These are phyloP conservation scores for Miichthys miiuy DNA, from an alignment of 2,797 vertebrate genomes.

Conservation along the genomic window DNA sequence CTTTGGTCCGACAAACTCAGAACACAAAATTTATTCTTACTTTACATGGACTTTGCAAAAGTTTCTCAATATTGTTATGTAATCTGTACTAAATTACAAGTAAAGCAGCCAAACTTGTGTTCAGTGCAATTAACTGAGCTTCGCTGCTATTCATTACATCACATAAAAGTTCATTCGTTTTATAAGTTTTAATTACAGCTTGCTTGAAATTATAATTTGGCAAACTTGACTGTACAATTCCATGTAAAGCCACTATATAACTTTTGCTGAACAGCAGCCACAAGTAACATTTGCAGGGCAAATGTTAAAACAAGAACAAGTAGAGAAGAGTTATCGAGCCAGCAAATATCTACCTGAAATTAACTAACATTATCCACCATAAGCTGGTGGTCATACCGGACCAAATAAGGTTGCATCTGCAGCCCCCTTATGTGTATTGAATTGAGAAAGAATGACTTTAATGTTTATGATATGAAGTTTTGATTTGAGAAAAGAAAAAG, in stretches of 20 bases:
- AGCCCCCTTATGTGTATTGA: not conserved
- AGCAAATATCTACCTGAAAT: not conserved
- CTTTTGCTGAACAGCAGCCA: not conserved
- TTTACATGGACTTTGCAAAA: too few species aligned
- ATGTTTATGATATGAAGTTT: not conserved
- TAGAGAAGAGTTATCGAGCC: not conserved
- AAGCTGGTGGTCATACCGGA: constrained; percentile 6
- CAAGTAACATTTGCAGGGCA: not conserved
- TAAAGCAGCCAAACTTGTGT: not conserved
- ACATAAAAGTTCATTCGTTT: not conserved
- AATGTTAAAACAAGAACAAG: not conserved
- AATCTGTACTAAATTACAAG: not conserved
- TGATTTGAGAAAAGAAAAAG: constrained; percentile 15
- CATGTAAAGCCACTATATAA: not conserved
- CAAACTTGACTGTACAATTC: not conserved
- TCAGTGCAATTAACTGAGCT: not conserved
- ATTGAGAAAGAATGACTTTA: not conserved
- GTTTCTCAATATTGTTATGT: not conserved
- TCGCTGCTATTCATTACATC: not conserved
- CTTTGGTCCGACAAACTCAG: too few species aligned
- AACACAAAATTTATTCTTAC: too few species aligned
- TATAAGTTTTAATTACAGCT: not conserved
- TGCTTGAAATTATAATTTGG: not conserved
- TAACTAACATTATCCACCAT: not conserved
- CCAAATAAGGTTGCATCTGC: not conserved